Evolutionary conservation across 2,888 invertebrate species (phyloP).

Genomic region (Tricholauxania praeusta): DNA sequence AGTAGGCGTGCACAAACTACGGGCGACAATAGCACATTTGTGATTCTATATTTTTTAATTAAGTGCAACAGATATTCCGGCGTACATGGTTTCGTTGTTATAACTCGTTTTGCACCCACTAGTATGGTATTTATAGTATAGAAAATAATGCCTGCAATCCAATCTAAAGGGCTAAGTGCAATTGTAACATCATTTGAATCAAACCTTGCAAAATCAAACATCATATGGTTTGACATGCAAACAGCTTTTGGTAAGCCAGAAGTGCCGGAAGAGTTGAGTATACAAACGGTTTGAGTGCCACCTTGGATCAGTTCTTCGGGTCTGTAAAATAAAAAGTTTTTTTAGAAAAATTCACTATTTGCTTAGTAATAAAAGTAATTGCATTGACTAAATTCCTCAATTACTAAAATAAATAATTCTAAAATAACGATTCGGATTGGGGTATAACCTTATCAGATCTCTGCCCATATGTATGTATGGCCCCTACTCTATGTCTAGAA

Average conservation of each 20-base stretch:
- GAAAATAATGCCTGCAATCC: conserved; percentile 1
- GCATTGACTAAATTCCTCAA: too few relatives aligned
- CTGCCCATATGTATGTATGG: too few relatives aligned
- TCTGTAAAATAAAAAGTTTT: background rate
- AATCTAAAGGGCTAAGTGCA: conserved; percentile 20
- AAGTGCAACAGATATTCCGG: conserved; percentile 52
- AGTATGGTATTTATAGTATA: conserved; percentile 46
- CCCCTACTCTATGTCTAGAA: too few relatives aligned
- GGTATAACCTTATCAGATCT: too few relatives aligned
- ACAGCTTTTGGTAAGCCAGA: conserved; percentile 61
- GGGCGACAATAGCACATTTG: conserved; percentile 51
- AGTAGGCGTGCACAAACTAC: background rate
- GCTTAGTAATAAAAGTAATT: too few relatives aligned
- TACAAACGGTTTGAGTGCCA: conserved; percentile 37
- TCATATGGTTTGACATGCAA: conserved; percentile 42
- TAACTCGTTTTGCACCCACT: conserved; percentile 51
- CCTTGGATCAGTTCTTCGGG: conserved; percentile 10
- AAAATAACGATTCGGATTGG: too few relatives aligned
- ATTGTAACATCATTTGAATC: background rate
- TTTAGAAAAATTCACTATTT: background rate
- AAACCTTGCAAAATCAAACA: background rate
- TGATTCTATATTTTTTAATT: conserved; percentile 54
- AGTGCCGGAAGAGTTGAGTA: conserved; percentile 60
- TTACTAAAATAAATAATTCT: too few relatives aligned
- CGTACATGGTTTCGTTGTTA: conserved; percentile 48